These are phyloP conservation scores for Lamellibrachia columna DNA, from an alignment of 2,888 invertebrate genomes.

Conservation along the genomic window DNA sequence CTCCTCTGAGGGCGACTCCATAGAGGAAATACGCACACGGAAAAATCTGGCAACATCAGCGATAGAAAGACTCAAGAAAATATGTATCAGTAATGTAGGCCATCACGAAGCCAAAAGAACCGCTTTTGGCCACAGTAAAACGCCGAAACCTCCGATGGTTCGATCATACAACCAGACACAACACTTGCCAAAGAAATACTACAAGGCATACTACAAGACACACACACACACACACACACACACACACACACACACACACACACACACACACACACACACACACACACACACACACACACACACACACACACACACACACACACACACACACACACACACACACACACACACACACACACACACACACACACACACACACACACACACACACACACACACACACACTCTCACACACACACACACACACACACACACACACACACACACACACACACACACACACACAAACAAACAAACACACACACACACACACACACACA, in stretches of 20 bases:
- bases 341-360: background rate
- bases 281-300: background rate
- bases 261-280: background rate
- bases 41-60: too few species aligned
- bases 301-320: background rate
- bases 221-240: background rate
- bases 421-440: background rate
- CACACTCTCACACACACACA: background rate
- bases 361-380: background rate
- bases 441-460: background rate
- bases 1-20: too few species aligned
- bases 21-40: too few species aligned
- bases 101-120: too few species aligned
- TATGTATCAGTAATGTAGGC: too few species aligned
- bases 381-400: background rate
- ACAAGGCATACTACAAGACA: too few species aligned
- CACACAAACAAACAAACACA: background rate
- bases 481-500: slow-evolving; percentile 1
- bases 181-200: too few species aligned
- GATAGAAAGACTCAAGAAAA: too few species aligned
- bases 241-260: background rate
- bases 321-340: background rate
- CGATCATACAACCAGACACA: too few species aligned
- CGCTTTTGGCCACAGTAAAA: too few species aligned
- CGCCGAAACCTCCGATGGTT: too few species aligned